Evolutionary conservation across 2,797 vertebrate species (phyloP), one percentile per base, ranked within the genome.

Genomic region (Alcedo atthis): DNA sequence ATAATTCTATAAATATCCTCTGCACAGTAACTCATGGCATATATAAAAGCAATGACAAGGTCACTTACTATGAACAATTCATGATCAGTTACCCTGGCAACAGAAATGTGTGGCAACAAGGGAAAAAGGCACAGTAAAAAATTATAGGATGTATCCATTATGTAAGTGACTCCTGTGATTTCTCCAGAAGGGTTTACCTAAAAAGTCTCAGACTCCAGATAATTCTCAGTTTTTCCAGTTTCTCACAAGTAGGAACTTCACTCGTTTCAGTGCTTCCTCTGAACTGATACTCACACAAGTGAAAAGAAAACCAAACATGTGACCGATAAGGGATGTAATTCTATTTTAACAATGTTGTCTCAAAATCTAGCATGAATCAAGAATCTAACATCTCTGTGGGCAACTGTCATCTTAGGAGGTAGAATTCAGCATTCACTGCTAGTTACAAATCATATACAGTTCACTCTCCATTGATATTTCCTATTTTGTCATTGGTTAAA

Each of bases 61-160:
- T 97, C 94, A 51, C 95, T 97, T 94, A 95, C 95, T 97, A 96
- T 53, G 93, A 96, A 93, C 94, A 94, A 96, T 89, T 95, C 95
- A 94, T 85, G 94, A 91, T 95, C 57, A 9, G 97, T 98, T 97
- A 90, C 97, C 95, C 87, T 90, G 92, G 96, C 92, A 98, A 97
- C 97, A 88, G 24, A 89, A 96, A 87, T 87, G 78, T 94, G 93
- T 86, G 75, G 88, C 66, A 92, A 95, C 85, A 92, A 85, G 85
- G 62, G 58, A 94, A 96, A 92, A 85, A 96, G 61, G 92, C 95
- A 93, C 82, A 84, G 89, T 53, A 74, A 91, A 93, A 93, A 95
- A 97, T 59, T 73, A 51, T 61, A 85, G 87, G 86, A 95, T 93
- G 66, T 63, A 91, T 87, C 93, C 68, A 78, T 90, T 91, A 89